Evolutionary conservation across 2,797 vertebrate genomes (phyloP).

Genomic region (Ctenosaura bakeri): DNA sequence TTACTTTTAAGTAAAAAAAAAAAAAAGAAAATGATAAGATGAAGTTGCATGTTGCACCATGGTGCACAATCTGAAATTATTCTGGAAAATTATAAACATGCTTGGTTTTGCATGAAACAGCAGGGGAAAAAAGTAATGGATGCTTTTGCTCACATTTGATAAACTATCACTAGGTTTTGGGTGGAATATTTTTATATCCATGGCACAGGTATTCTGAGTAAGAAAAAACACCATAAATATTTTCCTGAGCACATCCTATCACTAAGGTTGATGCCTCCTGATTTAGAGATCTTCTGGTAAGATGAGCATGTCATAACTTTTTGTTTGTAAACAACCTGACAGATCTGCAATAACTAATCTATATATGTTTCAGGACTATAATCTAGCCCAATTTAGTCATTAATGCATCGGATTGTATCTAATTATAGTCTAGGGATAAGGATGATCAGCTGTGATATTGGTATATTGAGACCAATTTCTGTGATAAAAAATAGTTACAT

Average conservation of each 20-base stretch:
- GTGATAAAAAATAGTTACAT: background rate
- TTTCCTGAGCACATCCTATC: background rate
- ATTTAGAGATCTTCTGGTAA: background rate
- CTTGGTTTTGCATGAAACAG: constrained; percentile 15
- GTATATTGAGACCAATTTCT: background rate
- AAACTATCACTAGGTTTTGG: constrained; percentile 20
- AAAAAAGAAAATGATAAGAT: background rate
- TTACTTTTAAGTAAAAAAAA: background rate
- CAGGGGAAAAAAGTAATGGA: constrained; percentile 13
- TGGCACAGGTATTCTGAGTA: background rate
- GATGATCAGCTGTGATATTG: background rate
- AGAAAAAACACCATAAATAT: background rate
- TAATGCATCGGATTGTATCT: background rate
- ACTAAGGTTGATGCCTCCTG: background rate
- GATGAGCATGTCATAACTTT: background rate
- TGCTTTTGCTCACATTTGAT: constrained; percentile 25
- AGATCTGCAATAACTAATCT: background rate
- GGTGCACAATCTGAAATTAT: constrained; percentile 23
- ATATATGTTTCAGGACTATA: background rate
- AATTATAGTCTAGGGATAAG: background rate
- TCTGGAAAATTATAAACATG: background rate
- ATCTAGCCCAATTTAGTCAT: background rate
- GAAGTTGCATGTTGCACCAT: constrained; percentile 10
- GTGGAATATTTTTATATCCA: background rate
- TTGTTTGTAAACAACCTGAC: background rate